Base-by-base conservation (phyloP, 2,888 invertebrate genomes). In the Podotricha telesiphe region DNA sequence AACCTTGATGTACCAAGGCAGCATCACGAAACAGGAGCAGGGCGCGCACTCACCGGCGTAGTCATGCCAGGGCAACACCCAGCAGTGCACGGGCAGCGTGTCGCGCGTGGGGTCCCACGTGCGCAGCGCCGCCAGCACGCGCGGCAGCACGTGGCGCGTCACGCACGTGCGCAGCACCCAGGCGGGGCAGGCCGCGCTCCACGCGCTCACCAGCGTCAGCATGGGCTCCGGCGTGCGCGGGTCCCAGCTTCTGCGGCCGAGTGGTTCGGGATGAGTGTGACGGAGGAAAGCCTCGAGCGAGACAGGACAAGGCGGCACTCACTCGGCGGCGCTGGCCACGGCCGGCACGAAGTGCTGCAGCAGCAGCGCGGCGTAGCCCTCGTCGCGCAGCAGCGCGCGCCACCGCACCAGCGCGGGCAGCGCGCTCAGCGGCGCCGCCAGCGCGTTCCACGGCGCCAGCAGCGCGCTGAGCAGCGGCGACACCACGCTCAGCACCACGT, bases 1-100 rank as follows among this genome's bases (percentile, higher is more conserved):
- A 4, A 28, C 28, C 28, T 4, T 2, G 3, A 28, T 28, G 47
- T 47, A 17, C 47, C 17, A 47, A 17, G 47, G 37, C 10, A 37
- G 8, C 37, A 37, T 6, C 28, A 28, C 28, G 28, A 28, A 6
- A 4, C 28, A 28, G 28, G 2, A 28, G 28, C 3, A 28, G 28
- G 3, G 2, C 28, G 6, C 28, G 28, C 11, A 11, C 37, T 5
- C 5, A 0, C 90, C 96, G 82, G 99, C 94, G 8, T 97, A 88
- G 0, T 96, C 96, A 70, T 98, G 95, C 99, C 99, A 99, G 0
- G 99, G 99, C 85, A 99, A 96, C 71, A 99, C 95, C 99, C 99
- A 99, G 5, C 96, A 95, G 86, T 99, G 99, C 75, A 99, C 97
- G 15, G 99, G 99, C 74, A 98, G 95, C 0, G 97, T 97, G 85